phyloP scores from a whole-genome alignment of 2,888 invertebrate genomes.

The Patella pellucida region DNA sequence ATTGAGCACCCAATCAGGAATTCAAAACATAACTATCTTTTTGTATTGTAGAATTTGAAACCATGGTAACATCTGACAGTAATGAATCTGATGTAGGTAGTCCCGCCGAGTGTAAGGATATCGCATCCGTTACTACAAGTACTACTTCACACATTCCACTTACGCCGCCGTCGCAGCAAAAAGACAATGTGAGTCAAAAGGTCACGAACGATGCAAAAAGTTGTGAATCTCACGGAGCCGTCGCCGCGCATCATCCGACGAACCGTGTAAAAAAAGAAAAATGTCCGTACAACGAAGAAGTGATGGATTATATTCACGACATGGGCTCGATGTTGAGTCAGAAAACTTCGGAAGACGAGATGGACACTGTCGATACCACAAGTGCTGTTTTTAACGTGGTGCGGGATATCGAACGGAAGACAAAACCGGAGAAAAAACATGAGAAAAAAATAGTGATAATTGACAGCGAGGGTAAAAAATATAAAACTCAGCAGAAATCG shows the following conservation, averaged over 20 bases:
- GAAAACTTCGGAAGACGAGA: slow-evolving; percentile 37
- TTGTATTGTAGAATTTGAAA: too few relatives aligned
- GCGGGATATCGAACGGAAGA: slow-evolving; percentile 49
- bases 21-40: too few relatives aligned
- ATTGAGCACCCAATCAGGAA: too few relatives aligned
- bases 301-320: slow-evolving; percentile 53
- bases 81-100: background rate
- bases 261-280: slow-evolving; percentile 7
- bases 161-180: too few relatives aligned
- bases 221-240: too few relatives aligned
- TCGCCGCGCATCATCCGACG: too few relatives aligned
- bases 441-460: slow-evolving; percentile 48
- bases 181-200: too few relatives aligned
- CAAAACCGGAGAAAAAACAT: slow-evolving; percentile 24
- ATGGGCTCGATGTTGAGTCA: slow-evolving; percentile 57
- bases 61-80: background rate
- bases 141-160: too few relatives aligned
- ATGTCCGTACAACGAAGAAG: slow-evolving; percentile 46
- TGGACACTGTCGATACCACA: slow-evolving; percentile 32
- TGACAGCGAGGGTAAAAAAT: slow-evolving; percentile 38
- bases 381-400: slow-evolving; percentile 53
- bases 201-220: too few relatives aligned
- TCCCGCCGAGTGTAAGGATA: background rate
- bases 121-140: background rate
- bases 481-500: background rate